Evolutionary conservation across 1,140 invertebrate species (phyloP), one percentile per base, ranked within the genome.

Genomic region (Eubasilissa regina): DNA sequence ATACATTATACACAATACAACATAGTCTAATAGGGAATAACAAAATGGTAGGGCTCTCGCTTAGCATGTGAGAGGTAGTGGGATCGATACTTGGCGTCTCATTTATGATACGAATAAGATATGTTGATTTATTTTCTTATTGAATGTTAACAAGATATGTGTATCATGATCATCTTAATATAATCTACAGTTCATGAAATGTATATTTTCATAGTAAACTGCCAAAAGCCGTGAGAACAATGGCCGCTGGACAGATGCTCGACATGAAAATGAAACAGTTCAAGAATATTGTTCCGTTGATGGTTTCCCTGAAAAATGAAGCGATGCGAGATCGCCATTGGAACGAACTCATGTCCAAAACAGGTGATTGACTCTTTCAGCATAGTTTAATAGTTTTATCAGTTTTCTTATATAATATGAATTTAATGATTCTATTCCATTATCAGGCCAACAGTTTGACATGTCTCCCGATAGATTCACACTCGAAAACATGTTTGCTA

Each of bases 251-350:
- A 0, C 84, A 91, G 60, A 90, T 91, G 44, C 83, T 98, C n/a
- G 93, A 96, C 80, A 85, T 91, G 4, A 94, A 93, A 83, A 96
- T 98, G 95, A 96, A 94, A 83, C 93, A 95, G 82, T 98, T 98
- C 87, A 95, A 95, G 85, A 93, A 93, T 83, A 93, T 95, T 0
- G 92, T 98, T 7, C 96, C 96, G 0, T 86, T 98, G 17, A 97
- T 97, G 92, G 93, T 97, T 11, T 95, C 97, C 66, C 85, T 98
- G 43, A 97, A 97, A 86, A 95, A 97, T 86, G 96, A 98, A 84
- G 95, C 96, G 0, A 92, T 98, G 85, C 86, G 96, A 45, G 94
- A 96, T 77, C 90, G 96, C 45, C 97, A 98, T 88, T 98, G 96
- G 96, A 92, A 93, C 77, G 92, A 95, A 81, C 86, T 98, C 25